Base-by-base conservation (phyloP, 2,888 invertebrate species). In the Heliconius aoede region DNA sequence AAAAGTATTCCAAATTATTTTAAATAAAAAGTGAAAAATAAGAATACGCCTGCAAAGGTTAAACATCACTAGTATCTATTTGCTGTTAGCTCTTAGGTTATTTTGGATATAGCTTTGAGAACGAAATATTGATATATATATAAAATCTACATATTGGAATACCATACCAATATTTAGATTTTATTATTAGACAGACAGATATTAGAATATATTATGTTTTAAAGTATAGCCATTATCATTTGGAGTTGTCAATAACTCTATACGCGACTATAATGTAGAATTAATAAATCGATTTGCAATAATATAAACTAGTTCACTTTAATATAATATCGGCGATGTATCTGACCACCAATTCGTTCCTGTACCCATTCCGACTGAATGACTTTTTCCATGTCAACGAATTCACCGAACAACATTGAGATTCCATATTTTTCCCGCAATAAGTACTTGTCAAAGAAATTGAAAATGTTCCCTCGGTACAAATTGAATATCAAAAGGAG, bases 351-450 rank as follows among this genome's bases (percentile, higher is more conserved):
- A 86, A 85, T 85, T 83, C 86, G 85, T 89, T 90, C 86, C 87
- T 84, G 84, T 88, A 91, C 90, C 86, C 85, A 84, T 91, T 91
- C 91, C 91, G 84, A 85, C 72, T 80, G 88, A 87, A 86, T 86
- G 87, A 85, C 71, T 88, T 88, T 91, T 93, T 92, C 90, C 90
- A 88, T 87, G 85, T 90, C 90, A 89, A 84, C 85, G 87, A 81
- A 79, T 87, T 87, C 86, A 86, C 84, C 86, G 83, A 85, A 86
- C 86, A 83, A 85, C 85, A 87, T 89, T 87, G 86, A 85, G 84
- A 85, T 86, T 87, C 83, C 84, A 84, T 83, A 83, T 86, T 86
- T 84, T 86, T 86, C 82, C 69, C 32, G 72, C 73, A 67, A 74
- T 72, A 69, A 77, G 74, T 72, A 64, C 73, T 78, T 73, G 68